A percentile compares a stretch with the other conserved stretches of the same genome.
Evolutionary conservation across 2,888 invertebrate genomes (phyloP).

Genomic region (Folsomia candida): DNA sequence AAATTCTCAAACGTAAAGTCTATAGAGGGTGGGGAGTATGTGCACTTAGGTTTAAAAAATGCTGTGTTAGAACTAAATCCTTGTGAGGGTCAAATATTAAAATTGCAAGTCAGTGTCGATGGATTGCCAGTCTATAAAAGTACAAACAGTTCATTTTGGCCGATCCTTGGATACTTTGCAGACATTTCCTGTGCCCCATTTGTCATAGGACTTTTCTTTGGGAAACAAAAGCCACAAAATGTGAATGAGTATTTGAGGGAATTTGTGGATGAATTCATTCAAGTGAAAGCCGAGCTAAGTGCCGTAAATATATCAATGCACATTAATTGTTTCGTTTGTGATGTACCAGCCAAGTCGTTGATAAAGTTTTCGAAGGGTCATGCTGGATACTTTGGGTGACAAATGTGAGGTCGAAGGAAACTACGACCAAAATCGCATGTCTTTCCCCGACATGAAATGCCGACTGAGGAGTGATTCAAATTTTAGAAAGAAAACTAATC

Average conservation of each 20-base stretch:
- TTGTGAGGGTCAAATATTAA: background rate
- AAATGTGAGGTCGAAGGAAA: background rate
- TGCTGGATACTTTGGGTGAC: background rate
- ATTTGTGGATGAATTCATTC: background rate
- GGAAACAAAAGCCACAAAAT: background rate
- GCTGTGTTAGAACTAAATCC: background rate
- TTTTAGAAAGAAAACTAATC: background rate
- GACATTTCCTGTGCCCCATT: background rate
- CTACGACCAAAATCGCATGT: background rate
- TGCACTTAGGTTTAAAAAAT: background rate
- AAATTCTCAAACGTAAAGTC: background rate
- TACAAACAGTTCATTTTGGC: background rate
- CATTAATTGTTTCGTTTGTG: background rate
- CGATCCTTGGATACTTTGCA: background rate
- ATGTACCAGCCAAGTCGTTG: background rate
- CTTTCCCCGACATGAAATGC: background rate
- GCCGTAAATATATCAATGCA: background rate
- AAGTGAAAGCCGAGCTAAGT: background rate
- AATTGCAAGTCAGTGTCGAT: background rate
- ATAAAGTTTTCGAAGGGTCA: background rate
- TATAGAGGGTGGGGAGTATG: background rate
- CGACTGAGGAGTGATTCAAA: background rate
- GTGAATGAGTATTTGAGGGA: background rate
- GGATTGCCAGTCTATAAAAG: too few relatives aligned
- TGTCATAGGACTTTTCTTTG: background rate